Conservation (phyloP, 2,113 vertebrate genomes). For the Clarias magur region DNA sequence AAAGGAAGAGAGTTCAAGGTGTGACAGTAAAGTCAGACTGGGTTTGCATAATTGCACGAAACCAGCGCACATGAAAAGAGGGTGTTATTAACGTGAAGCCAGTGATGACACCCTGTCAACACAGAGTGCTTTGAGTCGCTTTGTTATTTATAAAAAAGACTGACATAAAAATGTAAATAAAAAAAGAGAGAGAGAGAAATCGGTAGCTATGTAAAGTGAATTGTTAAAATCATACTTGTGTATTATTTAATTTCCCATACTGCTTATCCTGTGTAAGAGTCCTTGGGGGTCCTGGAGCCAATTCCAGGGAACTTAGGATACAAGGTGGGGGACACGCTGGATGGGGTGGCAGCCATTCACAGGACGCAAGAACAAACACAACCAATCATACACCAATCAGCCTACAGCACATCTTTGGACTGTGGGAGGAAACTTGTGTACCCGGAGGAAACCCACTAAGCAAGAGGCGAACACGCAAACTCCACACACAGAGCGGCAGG, state of each 20-base stretch:
- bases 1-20: background rate
- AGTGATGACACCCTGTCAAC: conserved; percentile 2
- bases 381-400: too few species aligned
- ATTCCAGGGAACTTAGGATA: too few species aligned
- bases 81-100: background rate
- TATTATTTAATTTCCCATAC: too few species aligned
- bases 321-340: too few species aligned
- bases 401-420: too few species aligned
- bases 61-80: conserved; percentile 11
- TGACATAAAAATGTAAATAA: background rate
- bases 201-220: background rate
- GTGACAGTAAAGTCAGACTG: conserved; percentile 16
- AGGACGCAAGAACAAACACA: too few species aligned
- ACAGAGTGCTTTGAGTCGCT: background rate
- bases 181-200: background rate
- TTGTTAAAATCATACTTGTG: background rate
- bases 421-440: too few species aligned
- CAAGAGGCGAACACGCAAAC: too few species aligned
- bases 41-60: conserved; percentile 20
- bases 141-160: background rate
- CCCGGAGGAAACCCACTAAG: too few species aligned
- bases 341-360: too few species aligned
- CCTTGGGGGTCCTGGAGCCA: too few species aligned
- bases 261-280: background rate
- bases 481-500: too few species aligned